A percentile compares a stretch with the other conserved stretches of the same genome.
Evolutionary conservation across 2,888 invertebrate species (phyloP).

Genomic region (Aleiodes alternator): DNA sequence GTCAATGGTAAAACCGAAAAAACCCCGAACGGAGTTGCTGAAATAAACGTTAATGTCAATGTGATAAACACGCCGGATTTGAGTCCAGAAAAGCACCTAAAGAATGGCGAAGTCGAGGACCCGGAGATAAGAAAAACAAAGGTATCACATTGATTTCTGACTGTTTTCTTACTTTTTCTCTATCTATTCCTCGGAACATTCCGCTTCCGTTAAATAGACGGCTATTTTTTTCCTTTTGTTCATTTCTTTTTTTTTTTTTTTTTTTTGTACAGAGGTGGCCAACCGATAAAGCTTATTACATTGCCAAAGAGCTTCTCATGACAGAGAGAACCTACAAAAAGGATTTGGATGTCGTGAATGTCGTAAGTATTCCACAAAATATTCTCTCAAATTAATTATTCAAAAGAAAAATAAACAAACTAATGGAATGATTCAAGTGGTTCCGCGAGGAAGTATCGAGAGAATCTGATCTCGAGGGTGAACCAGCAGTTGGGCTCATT

Average conservation of each 20-base stretch:
- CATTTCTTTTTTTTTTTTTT: slow-evolving; percentile 1
- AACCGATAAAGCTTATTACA: slow-evolving; percentile 86
- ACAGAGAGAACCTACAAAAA: slow-evolving; percentile 97
- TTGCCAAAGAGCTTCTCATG: slow-evolving; percentile 95
- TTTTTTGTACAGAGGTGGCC: slow-evolving; percentile 78
- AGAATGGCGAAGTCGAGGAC: slow-evolving; percentile 67
- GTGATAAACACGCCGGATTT: slow-evolving; percentile 67
- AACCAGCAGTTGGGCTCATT: slow-evolving; percentile 79
- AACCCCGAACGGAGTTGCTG: slow-evolving; percentile 60
- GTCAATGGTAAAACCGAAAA: slow-evolving; percentile 61
- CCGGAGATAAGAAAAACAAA: slow-evolving; percentile 63
- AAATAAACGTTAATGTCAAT: slow-evolving; percentile 60
- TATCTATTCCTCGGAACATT: not conserved
- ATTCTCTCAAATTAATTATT: not conserved
- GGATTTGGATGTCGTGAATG: slow-evolving; percentile 93
- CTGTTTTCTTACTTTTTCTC: not conserved
- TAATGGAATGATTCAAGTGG: slow-evolving; percentile 77
- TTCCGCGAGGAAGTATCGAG: slow-evolving; percentile 83
- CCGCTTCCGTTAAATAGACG: not conserved
- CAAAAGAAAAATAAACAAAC: not conserved
- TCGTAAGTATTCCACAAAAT: slow-evolving; percentile 79
- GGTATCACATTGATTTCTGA: slow-evolving; percentile 46
- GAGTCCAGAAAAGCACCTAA: slow-evolving; percentile 69
- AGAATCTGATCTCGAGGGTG: slow-evolving; percentile 80
- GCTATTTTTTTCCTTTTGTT: not conserved